Evolutionary conservation across 1,140 invertebrate genomes (phyloP).

Genomic region (Euglossa dilemma): DNA sequence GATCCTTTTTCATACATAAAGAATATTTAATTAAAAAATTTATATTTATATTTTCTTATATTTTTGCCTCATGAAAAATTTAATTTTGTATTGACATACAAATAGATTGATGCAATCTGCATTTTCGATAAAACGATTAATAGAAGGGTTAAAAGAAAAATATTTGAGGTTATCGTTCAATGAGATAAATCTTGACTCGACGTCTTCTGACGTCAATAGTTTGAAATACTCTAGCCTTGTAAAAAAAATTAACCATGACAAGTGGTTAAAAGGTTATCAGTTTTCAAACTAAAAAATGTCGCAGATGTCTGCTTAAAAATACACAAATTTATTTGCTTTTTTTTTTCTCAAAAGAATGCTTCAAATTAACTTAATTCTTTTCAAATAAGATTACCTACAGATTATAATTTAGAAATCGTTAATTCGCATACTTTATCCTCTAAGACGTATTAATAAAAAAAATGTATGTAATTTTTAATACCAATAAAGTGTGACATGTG

Average conservation of each 20-base stretch:
- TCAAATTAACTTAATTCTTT: not conserved
- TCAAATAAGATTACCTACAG: not conserved
- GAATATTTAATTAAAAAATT: not conserved
- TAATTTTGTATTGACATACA: not conserved
- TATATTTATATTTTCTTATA: no score
- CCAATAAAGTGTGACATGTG: not conserved
- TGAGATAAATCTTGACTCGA: constrained; percentile 11
- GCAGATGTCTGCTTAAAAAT: not conserved
- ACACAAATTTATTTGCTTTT: not conserved
- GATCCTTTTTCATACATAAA: not conserved
- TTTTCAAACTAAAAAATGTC: not conserved
- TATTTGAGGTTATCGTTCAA: not conserved
- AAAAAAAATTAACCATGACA: not conserved
- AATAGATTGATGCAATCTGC: not conserved
- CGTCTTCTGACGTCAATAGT: not conserved
- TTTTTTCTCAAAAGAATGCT: not conserved
- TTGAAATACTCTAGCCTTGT: not conserved
- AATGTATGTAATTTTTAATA: not conserved
- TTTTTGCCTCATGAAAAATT: not conserved
- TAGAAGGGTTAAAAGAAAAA: not conserved
- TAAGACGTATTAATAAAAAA: not conserved
- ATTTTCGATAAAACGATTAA: not conserved
- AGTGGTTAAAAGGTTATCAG: not conserved
- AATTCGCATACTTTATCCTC: not conserved
- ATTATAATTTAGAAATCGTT: not conserved